A percentile compares a stretch with the other conserved stretches of the same genome.
Conservation (phyloP, 35 echinoderm and acorn worm genomes). For the Apostichopus japonicus region DNA sequence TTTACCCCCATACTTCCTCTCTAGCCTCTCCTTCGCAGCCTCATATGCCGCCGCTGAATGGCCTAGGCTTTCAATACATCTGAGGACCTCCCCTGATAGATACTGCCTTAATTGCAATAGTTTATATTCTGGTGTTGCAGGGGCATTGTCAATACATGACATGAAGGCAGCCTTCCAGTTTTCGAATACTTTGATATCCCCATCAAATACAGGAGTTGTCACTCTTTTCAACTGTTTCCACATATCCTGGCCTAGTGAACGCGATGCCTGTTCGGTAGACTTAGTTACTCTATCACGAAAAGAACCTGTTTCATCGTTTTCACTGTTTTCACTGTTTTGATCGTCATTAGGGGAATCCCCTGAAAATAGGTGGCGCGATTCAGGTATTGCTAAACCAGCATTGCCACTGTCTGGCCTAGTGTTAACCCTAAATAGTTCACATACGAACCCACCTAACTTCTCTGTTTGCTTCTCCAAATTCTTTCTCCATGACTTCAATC, state of each 20-base stretch:
- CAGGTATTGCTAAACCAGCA: too few species aligned
- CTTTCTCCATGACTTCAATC: background rate
- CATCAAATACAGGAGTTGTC: conserved; percentile 43
- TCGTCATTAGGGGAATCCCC: background rate
- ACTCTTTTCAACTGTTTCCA: conserved; percentile 64
- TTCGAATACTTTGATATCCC: conserved; percentile 33
- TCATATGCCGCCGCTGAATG: conserved; percentile 42
- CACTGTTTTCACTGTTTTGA: background rate
- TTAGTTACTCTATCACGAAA: background rate
- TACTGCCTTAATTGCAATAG: conserved; percentile 39
- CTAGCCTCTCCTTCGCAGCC: conserved; percentile 49
- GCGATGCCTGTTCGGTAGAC: background rate
- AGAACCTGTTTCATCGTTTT: background rate
- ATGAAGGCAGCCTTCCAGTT: conserved; percentile 54
- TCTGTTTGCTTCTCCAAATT: conserved; percentile 3
- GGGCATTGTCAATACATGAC: conserved; percentile 16
- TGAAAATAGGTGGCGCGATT: too few species aligned
- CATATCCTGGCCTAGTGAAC: conserved; percentile 5
- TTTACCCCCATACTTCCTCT: conserved; percentile 51
- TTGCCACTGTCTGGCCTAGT: background rate
- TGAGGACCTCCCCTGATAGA: conserved; percentile 25
- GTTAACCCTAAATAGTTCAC: background rate
- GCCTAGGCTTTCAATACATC: background rate
- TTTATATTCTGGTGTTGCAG: conserved; percentile 50
- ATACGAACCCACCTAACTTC: conserved; percentile 1